These are phyloP conservation scores for Scomber colias DNA, from an alignment of 2,113 vertebrate genomes.

Conservation along the genomic window DNA sequence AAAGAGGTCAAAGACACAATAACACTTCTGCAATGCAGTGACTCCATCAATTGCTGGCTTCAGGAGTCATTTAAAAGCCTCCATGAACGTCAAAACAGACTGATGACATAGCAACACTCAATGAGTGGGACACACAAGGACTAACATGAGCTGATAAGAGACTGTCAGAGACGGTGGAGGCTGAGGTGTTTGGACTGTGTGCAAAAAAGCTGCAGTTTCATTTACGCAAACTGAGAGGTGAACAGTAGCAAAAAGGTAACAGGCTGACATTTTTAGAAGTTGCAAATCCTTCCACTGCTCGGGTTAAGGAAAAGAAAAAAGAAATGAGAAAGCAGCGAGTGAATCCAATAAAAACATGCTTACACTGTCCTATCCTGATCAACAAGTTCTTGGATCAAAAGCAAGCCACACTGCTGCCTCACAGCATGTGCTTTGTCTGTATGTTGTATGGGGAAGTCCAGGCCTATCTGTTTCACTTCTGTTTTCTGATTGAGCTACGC, in stretches of 20 bases:
- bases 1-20: conserved; percentile 71
- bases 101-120: conserved; percentile 42
- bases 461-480: conserved; percentile 84
- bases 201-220: conserved; percentile 41
- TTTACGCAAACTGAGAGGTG: conserved; percentile 52
- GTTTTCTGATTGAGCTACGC: conserved; percentile 72
- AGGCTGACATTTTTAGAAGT: conserved; percentile 2
- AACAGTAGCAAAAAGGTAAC: conserved; percentile 5
- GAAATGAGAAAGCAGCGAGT: not conserved
- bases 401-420: conserved; percentile 40
- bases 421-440: conserved; percentile 75
- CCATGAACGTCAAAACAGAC: conserved; percentile 18
- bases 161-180: conserved; percentile 12
- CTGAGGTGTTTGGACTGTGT: conserved; percentile 13
- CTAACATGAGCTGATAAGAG: not conserved
- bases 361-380: conserved; percentile 59
- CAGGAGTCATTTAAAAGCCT: conserved; percentile 20
- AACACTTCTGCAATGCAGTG: conserved; percentile 26
- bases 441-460: conserved; percentile 83
- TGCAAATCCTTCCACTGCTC: not conserved
- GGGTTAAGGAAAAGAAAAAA: not conserved
- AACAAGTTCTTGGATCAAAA: conserved; percentile 74
- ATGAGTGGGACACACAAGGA: conserved; percentile 28
- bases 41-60: conserved; percentile 30
- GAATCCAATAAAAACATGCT: conserved; percentile 1